These are phyloP conservation scores for Antennarius maculatus DNA, from an alignment of 2,797 vertebrate species.

Conservation along the genomic window DNA sequence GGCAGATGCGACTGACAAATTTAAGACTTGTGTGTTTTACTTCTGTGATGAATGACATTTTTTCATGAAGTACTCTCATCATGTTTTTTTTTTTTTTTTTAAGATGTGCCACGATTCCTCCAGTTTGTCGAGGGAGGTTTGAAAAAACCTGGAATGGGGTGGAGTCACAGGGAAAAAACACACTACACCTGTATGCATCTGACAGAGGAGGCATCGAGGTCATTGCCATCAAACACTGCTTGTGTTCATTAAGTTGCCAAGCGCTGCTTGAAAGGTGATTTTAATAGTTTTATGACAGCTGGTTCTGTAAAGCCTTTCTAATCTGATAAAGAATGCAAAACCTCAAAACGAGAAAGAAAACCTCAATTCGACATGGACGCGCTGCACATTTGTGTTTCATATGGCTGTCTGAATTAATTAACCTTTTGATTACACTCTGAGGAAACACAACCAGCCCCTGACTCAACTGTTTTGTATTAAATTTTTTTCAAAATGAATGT, in stretches of 20 bases:
- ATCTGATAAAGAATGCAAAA: not conserved
- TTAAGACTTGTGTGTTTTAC: constrained; percentile 22
- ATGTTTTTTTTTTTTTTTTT: not conserved
- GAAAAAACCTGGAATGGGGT: constrained; percentile 39
- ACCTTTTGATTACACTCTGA: constrained; percentile 1
- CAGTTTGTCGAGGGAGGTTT: constrained; percentile 14
- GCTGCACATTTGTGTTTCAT: constrained; percentile 32
- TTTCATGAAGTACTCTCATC: constrained; percentile 8
- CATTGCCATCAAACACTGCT: not conserved
- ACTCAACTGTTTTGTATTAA: constrained; percentile 8
- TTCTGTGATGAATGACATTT: constrained; percentile 38
- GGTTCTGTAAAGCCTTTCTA: constrained; percentile 14
- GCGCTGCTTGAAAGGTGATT: not conserved
- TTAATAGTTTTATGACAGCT: not conserved
- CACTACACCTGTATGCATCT: constrained; percentile 5
- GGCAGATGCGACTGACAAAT: constrained; percentile 57
- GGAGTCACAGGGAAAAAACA: constrained; percentile 47
- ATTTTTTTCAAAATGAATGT: constrained; percentile 6
- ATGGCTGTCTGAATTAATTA: constrained; percentile 20
- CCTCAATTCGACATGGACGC: not conserved
- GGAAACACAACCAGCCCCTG: constrained; percentile 1
- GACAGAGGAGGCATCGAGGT: constrained; percentile 17
- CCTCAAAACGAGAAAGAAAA: not conserved
- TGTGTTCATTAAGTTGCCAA: constrained; percentile 7
- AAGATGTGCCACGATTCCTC: constrained; percentile 14